Evolutionary conservation across 2,797 vertebrate genomes (phyloP).

Genomic region (Calcarius lapponicus): DNA sequence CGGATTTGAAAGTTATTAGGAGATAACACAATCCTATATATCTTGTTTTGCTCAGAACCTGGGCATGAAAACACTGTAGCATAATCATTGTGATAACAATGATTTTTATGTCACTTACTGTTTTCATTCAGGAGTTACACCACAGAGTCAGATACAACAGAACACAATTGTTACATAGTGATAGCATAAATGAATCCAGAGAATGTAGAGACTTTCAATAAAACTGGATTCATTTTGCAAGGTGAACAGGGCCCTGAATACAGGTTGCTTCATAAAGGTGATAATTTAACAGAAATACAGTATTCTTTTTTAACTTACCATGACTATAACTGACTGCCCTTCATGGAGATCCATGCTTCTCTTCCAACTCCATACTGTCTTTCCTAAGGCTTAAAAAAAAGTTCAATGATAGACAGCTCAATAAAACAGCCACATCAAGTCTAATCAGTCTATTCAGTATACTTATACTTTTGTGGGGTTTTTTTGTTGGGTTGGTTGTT

Average conservation of each 20-base stretch:
- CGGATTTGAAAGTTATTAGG: neutral
- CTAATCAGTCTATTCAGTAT: neutral
- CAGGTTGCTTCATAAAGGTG: neutral
- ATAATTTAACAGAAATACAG: neutral
- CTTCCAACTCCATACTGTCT: neutral
- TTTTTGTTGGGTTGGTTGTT: neutral
- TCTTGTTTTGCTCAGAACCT: conserved; percentile 13
- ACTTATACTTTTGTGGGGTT: neutral
- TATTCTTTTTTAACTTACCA: conserved; percentile 18
- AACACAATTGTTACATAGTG: neutral
- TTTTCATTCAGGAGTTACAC: conserved; percentile 24
- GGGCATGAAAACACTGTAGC: neutral
- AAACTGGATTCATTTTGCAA: neutral
- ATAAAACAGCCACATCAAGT: neutral
- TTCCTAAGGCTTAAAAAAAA: conserved; percentile 35
- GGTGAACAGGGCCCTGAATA: neutral
- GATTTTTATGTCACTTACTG: neutral
- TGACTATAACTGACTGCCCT: neutral
- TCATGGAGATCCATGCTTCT: neutral
- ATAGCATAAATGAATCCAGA: neutral
- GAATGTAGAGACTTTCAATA: neutral
- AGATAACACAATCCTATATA: neutral
- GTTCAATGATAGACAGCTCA: neutral
- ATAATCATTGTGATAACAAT: conserved; percentile 22
- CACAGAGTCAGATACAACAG: neutral